Evolutionary conservation across 1,140 invertebrate genomes (phyloP).

Genomic region (Drosophila sulfurigaster): DNA sequence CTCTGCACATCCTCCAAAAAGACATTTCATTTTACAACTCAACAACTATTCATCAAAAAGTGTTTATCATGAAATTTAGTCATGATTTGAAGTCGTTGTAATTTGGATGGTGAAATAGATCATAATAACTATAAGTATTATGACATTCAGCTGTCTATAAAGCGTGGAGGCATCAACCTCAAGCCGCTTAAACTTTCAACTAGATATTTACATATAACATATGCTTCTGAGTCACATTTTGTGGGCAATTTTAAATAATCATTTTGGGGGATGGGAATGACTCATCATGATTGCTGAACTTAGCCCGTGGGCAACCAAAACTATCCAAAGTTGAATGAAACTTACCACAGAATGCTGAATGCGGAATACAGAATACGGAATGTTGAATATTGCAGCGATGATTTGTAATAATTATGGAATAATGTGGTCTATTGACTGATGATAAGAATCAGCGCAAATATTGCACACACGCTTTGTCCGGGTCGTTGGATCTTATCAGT

Average conservation of each 20-base stretch:
- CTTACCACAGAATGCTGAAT: conserved; percentile 37
- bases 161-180: too few relatives aligned
- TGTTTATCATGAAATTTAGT: too few relatives aligned
- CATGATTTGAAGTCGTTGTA: too few relatives aligned
- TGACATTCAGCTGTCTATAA: too few relatives aligned
- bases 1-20: too few relatives aligned
- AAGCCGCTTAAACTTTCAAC: background rate
- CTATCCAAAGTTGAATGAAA: background rate
- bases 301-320: background rate
- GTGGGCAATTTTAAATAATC: background rate
- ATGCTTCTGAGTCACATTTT: background rate
- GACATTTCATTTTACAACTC: too few relatives aligned
- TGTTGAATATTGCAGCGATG: conserved; percentile 8
- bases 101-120: too few relatives aligned
- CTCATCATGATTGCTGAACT: background rate
- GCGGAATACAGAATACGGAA: background rate
- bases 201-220: background rate
- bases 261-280: conserved; percentile 1
- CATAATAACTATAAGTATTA: too few relatives aligned
- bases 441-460: conserved; percentile 49
- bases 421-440: background rate
- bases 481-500: too few relatives aligned
- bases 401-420: conserved; percentile 4
- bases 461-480: conserved; percentile 27
- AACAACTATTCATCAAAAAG: too few relatives aligned